phyloP scores from a whole-genome alignment of 2,113 vertebrate genomes.

The Heliornis fulica region DNA sequence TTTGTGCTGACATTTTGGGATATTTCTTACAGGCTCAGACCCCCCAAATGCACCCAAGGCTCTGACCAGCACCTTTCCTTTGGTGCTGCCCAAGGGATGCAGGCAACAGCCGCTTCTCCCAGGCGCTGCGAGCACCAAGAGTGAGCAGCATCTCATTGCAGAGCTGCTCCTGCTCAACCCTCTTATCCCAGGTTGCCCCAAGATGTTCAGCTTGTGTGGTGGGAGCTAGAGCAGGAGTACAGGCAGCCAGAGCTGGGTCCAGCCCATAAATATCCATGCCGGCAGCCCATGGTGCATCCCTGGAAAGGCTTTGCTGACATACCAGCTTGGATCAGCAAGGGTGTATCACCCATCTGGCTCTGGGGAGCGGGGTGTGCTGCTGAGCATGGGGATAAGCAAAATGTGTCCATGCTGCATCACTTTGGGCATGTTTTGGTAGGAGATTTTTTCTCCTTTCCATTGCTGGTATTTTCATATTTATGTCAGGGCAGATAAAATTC shows the following conservation, averaged over 20 bases:
- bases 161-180: not conserved
- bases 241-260: not conserved
- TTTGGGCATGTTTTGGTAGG: not conserved
- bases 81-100: not conserved
- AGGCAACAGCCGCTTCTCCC: not conserved
- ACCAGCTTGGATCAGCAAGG: not conserved
- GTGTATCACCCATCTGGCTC: not conserved
- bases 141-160: not conserved
- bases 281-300: not conserved
- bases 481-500: not conserved
- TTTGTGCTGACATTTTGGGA: not conserved
- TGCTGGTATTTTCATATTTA: not conserved
- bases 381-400: no score
- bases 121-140: not conserved
- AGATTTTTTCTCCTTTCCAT: not conserved
- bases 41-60: not conserved
- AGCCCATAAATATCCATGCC: not conserved
- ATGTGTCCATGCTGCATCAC: not conserved
- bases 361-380: not conserved
- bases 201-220: fast-evolving
- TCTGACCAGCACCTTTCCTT: not conserved
- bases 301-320: not conserved
- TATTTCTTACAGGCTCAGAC: not conserved
- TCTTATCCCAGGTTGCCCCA: not conserved
- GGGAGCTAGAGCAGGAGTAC: not conserved